Conservation (phyloP, 2,797 vertebrate genomes). For the Pantherophis vulpinus region DNA sequence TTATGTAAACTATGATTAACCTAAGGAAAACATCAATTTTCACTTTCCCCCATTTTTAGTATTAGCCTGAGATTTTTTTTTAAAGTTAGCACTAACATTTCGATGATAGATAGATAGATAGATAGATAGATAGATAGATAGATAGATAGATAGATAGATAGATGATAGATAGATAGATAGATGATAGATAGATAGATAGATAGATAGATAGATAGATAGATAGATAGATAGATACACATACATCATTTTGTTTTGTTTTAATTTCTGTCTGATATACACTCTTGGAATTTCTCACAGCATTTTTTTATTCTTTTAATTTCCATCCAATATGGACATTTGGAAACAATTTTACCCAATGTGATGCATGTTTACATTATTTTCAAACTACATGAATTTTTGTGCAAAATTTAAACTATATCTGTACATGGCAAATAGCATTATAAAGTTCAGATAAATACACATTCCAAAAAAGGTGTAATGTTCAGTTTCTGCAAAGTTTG, state of each 20-base stretch:
- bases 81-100: background rate
- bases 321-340: background rate
- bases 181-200: too few species aligned
- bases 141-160: too few species aligned
- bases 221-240: fast-evolving
- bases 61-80: background rate
- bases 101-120: too few species aligned
- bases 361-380: background rate
- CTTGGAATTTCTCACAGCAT: background rate
- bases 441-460: background rate
- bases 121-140: too few species aligned
- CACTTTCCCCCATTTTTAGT: background rate
- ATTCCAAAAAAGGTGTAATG: background rate
- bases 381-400: background rate
- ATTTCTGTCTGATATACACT: background rate
- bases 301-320: background rate
- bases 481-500: background rate
- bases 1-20: background rate
- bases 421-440: background rate
- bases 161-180: too few species aligned
- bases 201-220: too few species aligned
- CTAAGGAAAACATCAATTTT: background rate
- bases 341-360: background rate
- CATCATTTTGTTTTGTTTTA: background rate
- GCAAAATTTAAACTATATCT: background rate